These are phyloP conservation scores for Phalangium opilio DNA, from an alignment of 2,888 invertebrate species.

Conservation along the genomic window DNA sequence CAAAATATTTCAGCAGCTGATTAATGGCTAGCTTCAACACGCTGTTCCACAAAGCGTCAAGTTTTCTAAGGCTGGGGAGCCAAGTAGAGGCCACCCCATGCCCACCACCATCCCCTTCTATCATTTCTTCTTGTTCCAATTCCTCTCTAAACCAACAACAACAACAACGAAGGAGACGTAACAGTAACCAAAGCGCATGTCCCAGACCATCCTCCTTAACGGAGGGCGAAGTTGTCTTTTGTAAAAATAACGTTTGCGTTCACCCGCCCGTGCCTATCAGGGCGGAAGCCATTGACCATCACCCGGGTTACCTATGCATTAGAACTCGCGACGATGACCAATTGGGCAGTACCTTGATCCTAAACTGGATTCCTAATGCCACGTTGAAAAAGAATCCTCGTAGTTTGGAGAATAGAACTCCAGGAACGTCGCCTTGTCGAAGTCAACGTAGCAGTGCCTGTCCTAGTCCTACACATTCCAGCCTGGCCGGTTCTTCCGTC, in stretches of 20 bases:
- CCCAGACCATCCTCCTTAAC: too few relatives aligned
- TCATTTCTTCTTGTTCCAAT: slow-evolving; percentile 1
- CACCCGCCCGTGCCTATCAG: slow-evolving; percentile 76
- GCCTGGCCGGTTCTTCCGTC: slow-evolving; percentile 7
- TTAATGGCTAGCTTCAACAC: slow-evolving; percentile 24
- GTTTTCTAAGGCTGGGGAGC: slow-evolving; percentile 24
- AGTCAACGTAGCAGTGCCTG: slow-evolving; percentile 19
- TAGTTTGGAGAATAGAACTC: slow-evolving; percentile 42
- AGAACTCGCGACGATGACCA: slow-evolving; percentile 35
- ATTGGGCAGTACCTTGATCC: slow-evolving; percentile 53
- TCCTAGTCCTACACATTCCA: slow-evolving; percentile 18
- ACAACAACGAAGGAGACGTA: slow-evolving; percentile 2
- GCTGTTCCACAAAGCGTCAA: slow-evolving; percentile 30
- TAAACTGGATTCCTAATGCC: slow-evolving; percentile 90
- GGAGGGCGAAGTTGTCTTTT: slow-evolving; percentile 40
- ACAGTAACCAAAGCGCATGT: slow-evolving; percentile 14
- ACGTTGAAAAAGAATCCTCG: slow-evolving; percentile 71
- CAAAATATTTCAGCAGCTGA: neutral
- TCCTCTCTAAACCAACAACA: slow-evolving; percentile 6
- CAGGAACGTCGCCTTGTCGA: slow-evolving; percentile 18
- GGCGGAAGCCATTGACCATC: slow-evolving; percentile 60
- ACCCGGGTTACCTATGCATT: slow-evolving; percentile 81
- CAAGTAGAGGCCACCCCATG: slow-evolving; percentile 10
- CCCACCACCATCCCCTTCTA: slow-evolving; percentile 1
- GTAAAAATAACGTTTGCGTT: slow-evolving; percentile 91